These are phyloP conservation scores for Biston stratarius DNA, from an alignment of 2,888 invertebrate genomes.

Conservation along the genomic window DNA sequence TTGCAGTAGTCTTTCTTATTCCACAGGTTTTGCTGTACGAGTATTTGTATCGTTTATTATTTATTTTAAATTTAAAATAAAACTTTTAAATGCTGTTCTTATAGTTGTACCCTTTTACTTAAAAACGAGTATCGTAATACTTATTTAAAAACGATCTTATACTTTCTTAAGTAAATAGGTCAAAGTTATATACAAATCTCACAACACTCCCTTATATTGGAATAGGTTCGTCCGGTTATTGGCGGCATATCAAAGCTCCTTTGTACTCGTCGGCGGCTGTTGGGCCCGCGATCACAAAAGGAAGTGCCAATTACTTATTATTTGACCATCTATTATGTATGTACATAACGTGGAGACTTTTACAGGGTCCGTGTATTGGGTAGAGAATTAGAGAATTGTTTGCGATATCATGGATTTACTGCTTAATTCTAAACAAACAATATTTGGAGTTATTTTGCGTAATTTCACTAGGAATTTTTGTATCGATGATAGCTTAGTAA, in stretches of 20 bases:
- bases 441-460: background rate
- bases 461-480: too few relatives aligned
- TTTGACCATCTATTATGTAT: conserved; percentile 16
- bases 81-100: too few relatives aligned
- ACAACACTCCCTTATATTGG: conserved; percentile 7
- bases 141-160: too few relatives aligned
- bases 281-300: conserved; percentile 10
- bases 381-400: background rate
- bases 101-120: too few relatives aligned
- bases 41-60: too few relatives aligned
- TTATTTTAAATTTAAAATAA: too few relatives aligned
- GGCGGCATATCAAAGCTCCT: conserved; percentile 14
- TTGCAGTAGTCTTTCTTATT: too few relatives aligned
- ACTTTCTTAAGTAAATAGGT: too few relatives aligned
- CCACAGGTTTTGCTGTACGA: too few relatives aligned
- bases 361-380: background rate
- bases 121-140: too few relatives aligned
- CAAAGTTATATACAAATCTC: conserved; percentile 1
- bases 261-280: conserved; percentile 6
- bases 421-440: background rate
- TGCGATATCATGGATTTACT: background rate
- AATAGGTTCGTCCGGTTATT: conserved; percentile 19
- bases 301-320: conserved; percentile 24
- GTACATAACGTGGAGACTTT: conserved; percentile 11
- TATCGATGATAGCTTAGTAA: too few relatives aligned